phyloP scores from a whole-genome alignment of 2,888 invertebrate genomes.

The Drymonia ruficornis region DNA sequence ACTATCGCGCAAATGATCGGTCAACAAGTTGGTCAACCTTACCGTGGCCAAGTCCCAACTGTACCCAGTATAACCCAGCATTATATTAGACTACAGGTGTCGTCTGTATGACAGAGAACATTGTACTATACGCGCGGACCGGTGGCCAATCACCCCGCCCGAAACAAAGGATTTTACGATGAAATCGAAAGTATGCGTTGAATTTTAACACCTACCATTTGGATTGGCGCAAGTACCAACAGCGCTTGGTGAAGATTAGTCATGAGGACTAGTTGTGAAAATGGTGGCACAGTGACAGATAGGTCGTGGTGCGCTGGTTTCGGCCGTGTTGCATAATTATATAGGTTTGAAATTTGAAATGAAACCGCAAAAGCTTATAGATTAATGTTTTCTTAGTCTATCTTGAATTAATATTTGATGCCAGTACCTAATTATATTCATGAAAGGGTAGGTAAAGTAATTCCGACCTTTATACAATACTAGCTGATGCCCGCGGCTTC shows the following conservation, averaged over 20 bases:
- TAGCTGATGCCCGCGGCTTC: too few species aligned
- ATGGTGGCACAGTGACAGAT: neutral
- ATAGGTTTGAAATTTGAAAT: too few species aligned
- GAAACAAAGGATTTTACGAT: slow-evolving; percentile 65
- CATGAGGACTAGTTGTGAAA: slow-evolving; percentile 15
- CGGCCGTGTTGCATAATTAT: too few species aligned
- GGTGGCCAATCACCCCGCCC: slow-evolving; percentile 56
- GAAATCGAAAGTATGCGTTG: slow-evolving; percentile 66
- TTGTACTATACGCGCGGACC: slow-evolving; percentile 19
- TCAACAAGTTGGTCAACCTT: neutral
- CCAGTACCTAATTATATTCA: too few species aligned
- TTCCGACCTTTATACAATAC: too few species aligned
- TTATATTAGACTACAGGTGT: slow-evolving; percentile 36
- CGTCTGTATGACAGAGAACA: slow-evolving; percentile 42
- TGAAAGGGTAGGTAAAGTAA: too few species aligned
- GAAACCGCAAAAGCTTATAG: too few species aligned
- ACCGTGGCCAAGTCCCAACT: slow-evolving; percentile 20
- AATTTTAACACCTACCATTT: slow-evolving; percentile 66
- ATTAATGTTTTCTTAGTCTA: too few species aligned
- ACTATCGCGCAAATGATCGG: too few species aligned
- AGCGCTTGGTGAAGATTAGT: slow-evolving; percentile 23
- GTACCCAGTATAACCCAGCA: slow-evolving; percentile 22
- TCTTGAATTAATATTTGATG: too few species aligned
- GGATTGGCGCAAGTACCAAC: slow-evolving; percentile 24
- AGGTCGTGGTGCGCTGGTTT: too few species aligned